Conservation (phyloP, 2,888 invertebrate species). For the Scaeva pyrastri region DNA sequence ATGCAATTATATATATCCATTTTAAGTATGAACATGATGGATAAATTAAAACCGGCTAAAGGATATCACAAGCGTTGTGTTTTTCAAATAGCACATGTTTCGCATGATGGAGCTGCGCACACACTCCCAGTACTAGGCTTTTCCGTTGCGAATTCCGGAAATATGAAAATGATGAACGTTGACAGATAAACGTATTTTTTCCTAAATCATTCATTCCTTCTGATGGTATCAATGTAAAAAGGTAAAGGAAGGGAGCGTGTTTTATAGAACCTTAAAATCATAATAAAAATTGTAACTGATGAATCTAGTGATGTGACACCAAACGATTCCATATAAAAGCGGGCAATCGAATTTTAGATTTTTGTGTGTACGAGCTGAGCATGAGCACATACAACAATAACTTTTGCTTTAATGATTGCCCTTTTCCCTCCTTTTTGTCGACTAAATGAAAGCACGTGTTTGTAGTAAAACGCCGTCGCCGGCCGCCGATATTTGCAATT, state of each 20-base stretch:
- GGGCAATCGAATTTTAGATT: neutral
- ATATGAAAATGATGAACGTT: conserved; percentile 60
- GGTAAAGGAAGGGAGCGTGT: neutral
- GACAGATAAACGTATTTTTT: conserved; percentile 68
- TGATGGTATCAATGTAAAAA: neutral
- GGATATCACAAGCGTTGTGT: conserved; percentile 14
- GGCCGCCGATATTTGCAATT: neutral
- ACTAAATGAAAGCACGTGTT: neutral
- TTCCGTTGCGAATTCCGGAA: conserved; percentile 47
- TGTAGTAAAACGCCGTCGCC: neutral
- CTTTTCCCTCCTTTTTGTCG: neutral
- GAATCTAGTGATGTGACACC: neutral
- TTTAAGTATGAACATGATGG: neutral
- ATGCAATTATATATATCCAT: conserved; percentile 58
- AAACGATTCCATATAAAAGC: neutral
- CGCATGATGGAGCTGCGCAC: neutral
- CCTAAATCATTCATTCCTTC: conserved; percentile 54
- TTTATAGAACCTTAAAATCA: neutral
- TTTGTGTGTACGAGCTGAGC: too few relatives aligned
- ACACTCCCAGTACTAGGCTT: conserved; percentile 1
- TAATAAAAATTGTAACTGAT: too few relatives aligned
- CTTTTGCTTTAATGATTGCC: neutral
- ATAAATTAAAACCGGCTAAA: conserved; percentile 8
- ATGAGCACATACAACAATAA: too few relatives aligned
- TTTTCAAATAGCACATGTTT: conserved; percentile 49